Conservation (phyloP, 2,888 invertebrate species). For the Hypomecis punctinalis region DNA sequence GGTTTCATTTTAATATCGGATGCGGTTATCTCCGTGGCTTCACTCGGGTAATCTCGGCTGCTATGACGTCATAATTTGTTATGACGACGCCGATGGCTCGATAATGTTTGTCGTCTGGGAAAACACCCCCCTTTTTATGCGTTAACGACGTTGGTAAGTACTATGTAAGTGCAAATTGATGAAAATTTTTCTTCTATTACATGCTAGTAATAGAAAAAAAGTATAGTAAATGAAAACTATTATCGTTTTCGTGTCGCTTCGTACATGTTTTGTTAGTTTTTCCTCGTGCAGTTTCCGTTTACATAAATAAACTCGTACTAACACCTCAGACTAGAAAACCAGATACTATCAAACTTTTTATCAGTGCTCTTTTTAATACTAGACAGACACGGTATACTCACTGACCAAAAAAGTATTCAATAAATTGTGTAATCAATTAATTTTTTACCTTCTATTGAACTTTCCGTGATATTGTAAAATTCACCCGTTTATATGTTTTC, state of each 20-base stretch:
- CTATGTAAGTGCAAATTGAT: not conserved
- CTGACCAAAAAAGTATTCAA: not conserved
- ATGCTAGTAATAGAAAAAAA: not conserved
- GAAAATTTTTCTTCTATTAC: not conserved
- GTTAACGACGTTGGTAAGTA: constrained; percentile 4
- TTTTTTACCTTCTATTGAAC: too few relatives aligned
- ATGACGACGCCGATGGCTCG: constrained; percentile 35
- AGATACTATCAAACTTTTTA: too few relatives aligned
- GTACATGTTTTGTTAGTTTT: too few relatives aligned
- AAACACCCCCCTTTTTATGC: constrained; percentile 24
- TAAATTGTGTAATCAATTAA: too few relatives aligned
- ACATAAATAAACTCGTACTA: too few relatives aligned
- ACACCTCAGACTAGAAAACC: too few relatives aligned
- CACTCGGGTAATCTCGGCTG: constrained; percentile 51
- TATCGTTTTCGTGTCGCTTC: too few relatives aligned
- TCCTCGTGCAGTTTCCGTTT: too few relatives aligned
- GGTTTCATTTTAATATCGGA: constrained; percentile 42
- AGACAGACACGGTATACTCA: not conserved
- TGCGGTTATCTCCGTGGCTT: constrained; percentile 40
- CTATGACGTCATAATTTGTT: constrained; percentile 42
- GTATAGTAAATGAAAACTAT: too few relatives aligned
- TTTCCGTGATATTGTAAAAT: too few relatives aligned
- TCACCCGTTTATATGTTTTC: too few relatives aligned
- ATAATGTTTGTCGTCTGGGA: constrained; percentile 38
- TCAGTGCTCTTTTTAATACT: not conserved